phyloP scores from a whole-genome alignment of 2,113 vertebrate species.

The Chloropsis cyanopogon region DNA sequence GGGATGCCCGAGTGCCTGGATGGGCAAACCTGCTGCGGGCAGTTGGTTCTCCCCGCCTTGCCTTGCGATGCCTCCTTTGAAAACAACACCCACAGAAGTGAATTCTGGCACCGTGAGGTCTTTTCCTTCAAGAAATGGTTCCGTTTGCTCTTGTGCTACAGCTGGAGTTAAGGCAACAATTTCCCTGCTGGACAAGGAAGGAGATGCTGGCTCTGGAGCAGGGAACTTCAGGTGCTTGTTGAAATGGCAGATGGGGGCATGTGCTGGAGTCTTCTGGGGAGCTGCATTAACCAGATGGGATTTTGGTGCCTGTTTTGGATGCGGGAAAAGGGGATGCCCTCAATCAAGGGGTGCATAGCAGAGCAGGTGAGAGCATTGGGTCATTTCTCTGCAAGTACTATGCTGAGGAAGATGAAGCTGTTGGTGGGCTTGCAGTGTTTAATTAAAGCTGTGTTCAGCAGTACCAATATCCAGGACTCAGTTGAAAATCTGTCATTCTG shows the following conservation, averaged over 20 bases:
- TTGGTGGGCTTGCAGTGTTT: background rate
- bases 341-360: accelerated
- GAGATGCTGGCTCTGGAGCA: background rate
- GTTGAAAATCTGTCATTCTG: background rate
- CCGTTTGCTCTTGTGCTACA: background rate
- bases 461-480: background rate
- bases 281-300: accelerated
- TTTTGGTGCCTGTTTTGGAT: background rate
- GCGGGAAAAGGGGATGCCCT: background rate
- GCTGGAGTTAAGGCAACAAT: background rate
- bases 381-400: accelerated
- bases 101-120: background rate
- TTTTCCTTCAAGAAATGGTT: background rate
- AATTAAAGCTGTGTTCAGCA: background rate
- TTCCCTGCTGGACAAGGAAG: background rate
- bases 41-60: background rate
- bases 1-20: background rate
- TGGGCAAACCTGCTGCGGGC: background rate
- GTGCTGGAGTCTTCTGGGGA: background rate
- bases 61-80: background rate
- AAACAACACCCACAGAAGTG: background rate
- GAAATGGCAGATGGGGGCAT: background rate
- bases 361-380: accelerated
- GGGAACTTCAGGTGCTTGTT: background rate
- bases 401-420: background rate